Base-by-base conservation (phyloP, 2,797 vertebrate species). In the Sylvia borin region DNA sequence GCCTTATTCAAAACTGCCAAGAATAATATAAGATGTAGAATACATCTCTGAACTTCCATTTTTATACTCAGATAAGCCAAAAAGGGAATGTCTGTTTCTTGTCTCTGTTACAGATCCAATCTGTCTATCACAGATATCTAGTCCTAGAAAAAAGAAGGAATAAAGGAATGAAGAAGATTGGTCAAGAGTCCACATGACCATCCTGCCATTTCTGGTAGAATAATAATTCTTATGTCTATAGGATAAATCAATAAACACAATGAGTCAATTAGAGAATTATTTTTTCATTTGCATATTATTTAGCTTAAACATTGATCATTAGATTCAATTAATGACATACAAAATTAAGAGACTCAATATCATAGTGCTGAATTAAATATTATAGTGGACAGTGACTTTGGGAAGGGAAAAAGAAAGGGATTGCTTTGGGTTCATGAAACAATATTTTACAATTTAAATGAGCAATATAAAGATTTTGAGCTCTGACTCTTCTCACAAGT, bases 361-460 rank as follows among this genome's bases (percentile, higher is more conserved):
- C 19, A 65, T 13, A 57, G 17, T 34, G 29, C 31, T 92, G 66
- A 91, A 94, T 40, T 86, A 71, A 93, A 96, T 88, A 88, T 47
- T 16, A 78, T 50, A 90, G 42, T 43, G 71, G 43, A 32, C 58
- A 91, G 51, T 43, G 24, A 92, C 40, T 67, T 64, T 71, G 78
- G 71, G 14, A 10, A 76, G 3, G 4, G 13, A n/a, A 85, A 55
- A 70, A 70, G 29, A 20, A 36, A 77, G 13, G 7, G 13, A 79
- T 54, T 86, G 22, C 32, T 45, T 94, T 92, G 50, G 34, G 38
- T 93, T 93, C 85, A 74, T 86, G 58, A 92, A 93, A 34, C 45
- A 94, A 81, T 77, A 93, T 78, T 91, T 95, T 90, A n/a, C 75
- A 85, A 78, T 94, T 96, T 96, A 95, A 95, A 85, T 65, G 27